Conservation (phyloP, 2,888 invertebrate genomes). For the Drosophila dives region DNA sequence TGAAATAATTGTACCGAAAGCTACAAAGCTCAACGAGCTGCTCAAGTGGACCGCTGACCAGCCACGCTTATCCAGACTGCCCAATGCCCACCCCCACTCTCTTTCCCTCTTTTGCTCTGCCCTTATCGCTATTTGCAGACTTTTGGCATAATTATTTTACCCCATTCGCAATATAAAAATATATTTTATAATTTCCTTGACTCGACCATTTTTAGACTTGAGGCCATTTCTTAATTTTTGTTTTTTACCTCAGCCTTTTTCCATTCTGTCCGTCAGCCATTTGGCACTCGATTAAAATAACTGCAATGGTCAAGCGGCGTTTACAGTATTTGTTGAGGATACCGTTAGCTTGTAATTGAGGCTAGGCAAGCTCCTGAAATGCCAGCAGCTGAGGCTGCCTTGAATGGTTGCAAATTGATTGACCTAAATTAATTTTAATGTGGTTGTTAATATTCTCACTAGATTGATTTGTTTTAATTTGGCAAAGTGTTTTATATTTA, state of each 20-base stretch:
- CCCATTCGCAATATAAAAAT: conserved; percentile 62
- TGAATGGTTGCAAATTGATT: background rate
- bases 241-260: conserved; percentile 7
- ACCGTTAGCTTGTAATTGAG: conserved; percentile 22
- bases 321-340: conserved; percentile 18
- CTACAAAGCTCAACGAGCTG: conserved; percentile 66
- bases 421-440: background rate
- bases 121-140: conserved; percentile 19
- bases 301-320: conserved; percentile 44
- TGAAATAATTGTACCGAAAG: conserved; percentile 74
- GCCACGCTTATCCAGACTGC: conserved; percentile 15
- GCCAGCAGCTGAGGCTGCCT: background rate
- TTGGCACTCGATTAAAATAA: conserved; percentile 56
- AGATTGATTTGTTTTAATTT: background rate
- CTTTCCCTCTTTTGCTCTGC: background rate
- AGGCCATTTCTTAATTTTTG: conserved; percentile 27
- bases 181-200: conserved; percentile 71
- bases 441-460: background rate
- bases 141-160: conserved; percentile 72
- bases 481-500: background rate
- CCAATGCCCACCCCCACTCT: background rate
- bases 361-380: conserved; percentile 12
- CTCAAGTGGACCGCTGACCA: conserved; percentile 65
- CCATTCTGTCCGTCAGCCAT: conserved; percentile 12
- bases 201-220: conserved; percentile 27